A percentile compares a stretch with the other conserved stretches of the same genome.
phyloP scores from a whole-genome alignment of 92 coral and sea anemone genomes.

The Actinostola sp. region DNA sequence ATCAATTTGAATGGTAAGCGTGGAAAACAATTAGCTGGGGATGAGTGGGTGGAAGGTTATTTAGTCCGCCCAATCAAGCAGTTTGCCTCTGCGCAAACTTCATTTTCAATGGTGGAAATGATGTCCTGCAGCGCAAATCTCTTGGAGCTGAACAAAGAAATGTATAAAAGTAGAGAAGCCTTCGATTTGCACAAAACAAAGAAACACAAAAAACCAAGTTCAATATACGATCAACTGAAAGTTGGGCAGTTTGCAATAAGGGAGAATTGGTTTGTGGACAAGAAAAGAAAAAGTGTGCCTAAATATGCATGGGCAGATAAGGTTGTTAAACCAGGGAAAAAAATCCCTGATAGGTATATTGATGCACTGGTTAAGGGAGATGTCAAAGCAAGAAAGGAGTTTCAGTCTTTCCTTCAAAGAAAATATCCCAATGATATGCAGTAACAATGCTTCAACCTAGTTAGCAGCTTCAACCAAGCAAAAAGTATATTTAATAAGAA shows the following conservation, averaged over 20 bases:
- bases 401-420: conserved; percentile 34
- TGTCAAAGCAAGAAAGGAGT: conserved; percentile 32
- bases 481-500: no score
- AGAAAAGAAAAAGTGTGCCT: not conserved
- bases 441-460: no score
- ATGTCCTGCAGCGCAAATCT: conserved; percentile 30
- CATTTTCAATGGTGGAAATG: conserved; percentile 36
- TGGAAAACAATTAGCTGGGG: conserved; percentile 44
- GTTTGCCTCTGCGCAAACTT: conserved; percentile 42
- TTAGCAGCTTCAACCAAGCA: no score
- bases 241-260: conserved; percentile 30
- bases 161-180: conserved; percentile 30
- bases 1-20: conserved; percentile 40
- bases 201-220: conserved; percentile 16
- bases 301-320: conserved; percentile 51
- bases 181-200: conserved; percentile 35
- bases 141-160: conserved; percentile 26
- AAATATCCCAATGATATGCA: conserved; percentile 54
- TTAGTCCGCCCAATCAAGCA: conserved; percentile 45
- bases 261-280: conserved; percentile 34
- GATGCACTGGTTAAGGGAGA: conserved; percentile 43
- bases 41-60: conserved; percentile 40
- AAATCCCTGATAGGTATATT: conserved; percentile 29
- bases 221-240: conserved; percentile 28
- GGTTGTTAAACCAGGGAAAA: conserved; percentile 25